Evolutionary conservation across 2,888 invertebrate genomes (phyloP), one percentile per base, ranked within the genome.

Genomic region (Spisula solida): DNA sequence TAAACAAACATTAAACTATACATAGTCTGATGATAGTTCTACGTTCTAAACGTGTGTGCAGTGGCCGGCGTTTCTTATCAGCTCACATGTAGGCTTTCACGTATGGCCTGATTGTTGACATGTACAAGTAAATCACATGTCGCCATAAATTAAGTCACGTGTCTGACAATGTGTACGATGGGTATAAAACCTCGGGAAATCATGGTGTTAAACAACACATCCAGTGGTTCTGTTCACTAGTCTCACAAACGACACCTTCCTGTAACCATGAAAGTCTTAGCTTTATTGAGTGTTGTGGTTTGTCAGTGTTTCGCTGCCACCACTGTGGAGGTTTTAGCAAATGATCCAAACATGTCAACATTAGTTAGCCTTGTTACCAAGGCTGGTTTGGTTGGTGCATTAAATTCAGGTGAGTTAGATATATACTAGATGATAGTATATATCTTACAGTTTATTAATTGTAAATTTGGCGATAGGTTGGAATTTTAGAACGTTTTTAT

Each of bases 341-440:
- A 55, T 18, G 87, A 90, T 55, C 75, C 90, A 0, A 60, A 87
- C 2, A 86, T 85, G 60, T 92, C 92, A 55, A 90, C 87, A 0
- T 83, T 91, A 31, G 89, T 88, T 8, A 78, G 70, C 47, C 79
- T 90, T 31, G 89, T 92, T 20, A 60, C 85, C 29, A 79, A 88
- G 60, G 92, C 92, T 31, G 88, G 89, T 18, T 88, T 92, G 10
- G 91, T 88, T 10, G 70, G 82, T 34, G 86, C 92, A 48, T 80
- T 92, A 0, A 89, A 85, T 75, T 10, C 48, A 31, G 85, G 81
- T 88, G 51, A 66, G 75, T 51, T 18, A n/a, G 25, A 29, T 25
- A 18, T 56, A 51, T 51, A 8, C 16, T 51, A 2, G 2, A 2
- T 41, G 8, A 2, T 41, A 41, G 8, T 51, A 51, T 51, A 1